A percentile compares a stretch with the other conserved stretches of the same genome.
Evolutionary conservation across 2,888 invertebrate species (phyloP).

Genomic region (Mantis religiosa): DNA sequence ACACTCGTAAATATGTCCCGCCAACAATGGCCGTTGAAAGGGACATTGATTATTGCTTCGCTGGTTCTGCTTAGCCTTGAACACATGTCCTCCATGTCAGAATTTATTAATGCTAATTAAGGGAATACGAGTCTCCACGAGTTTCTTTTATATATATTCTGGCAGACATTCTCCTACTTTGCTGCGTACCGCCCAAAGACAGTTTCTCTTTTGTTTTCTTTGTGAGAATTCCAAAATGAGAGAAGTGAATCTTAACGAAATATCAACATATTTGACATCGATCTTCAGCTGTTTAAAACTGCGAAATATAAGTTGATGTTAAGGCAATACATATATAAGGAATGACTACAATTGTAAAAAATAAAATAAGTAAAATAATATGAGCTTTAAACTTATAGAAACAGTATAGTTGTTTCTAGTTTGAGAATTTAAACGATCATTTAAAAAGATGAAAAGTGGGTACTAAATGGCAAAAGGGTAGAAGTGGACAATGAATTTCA

Average conservation of each 20-base stretch:
- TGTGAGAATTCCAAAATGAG: neutral
- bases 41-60: neutral
- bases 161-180: neutral
- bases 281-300: too few species aligned
- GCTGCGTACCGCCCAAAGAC: neutral
- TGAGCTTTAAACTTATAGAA: too few species aligned
- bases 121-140: neutral
- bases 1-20: neutral
- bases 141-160: neutral
- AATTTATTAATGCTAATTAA: neutral
- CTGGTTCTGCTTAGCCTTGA: neutral
- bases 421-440: too few species aligned
- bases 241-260: neutral
- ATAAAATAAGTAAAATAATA: too few species aligned
- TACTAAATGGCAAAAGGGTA: too few species aligned
- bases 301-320: too few species aligned
- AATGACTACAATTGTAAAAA: too few species aligned
- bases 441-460: too few species aligned
- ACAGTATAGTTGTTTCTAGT: too few species aligned
- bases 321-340: too few species aligned
- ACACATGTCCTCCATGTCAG: neutral
- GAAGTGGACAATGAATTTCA: too few species aligned
- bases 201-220: neutral
- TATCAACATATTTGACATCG: too few species aligned
- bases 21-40: neutral